Conservation (phyloP, 1,140 invertebrate genomes). For the Eciton burchellii region DNA sequence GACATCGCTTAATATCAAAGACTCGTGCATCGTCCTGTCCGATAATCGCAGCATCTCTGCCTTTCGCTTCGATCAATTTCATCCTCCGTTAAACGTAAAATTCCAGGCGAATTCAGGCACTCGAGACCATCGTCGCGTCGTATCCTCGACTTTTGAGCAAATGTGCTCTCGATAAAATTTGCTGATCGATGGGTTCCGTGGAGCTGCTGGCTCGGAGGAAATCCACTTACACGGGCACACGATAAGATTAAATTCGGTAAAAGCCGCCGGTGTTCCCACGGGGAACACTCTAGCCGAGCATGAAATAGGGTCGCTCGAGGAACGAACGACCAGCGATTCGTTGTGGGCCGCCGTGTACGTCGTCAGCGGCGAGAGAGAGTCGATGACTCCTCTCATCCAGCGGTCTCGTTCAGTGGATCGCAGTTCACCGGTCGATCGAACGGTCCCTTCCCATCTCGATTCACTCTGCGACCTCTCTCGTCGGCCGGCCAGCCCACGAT, state of each 20-base stretch:
- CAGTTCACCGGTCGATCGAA: conserved; percentile 58
- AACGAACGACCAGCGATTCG: conserved; percentile 30
- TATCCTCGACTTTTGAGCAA: not conserved
- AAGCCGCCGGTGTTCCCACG: conserved; percentile 1
- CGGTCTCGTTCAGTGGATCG: no score
- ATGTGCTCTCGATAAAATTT: conserved; percentile 6
- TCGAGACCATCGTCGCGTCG: not conserved
- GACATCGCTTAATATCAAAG: no score
- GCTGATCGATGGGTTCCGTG: not conserved
- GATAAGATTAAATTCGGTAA: conserved; percentile 46
- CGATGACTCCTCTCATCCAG: conserved; percentile 59
- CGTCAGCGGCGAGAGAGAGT: conserved; percentile 44
- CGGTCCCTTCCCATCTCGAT: conserved; percentile 4
- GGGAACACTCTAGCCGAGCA: conserved; percentile 32
- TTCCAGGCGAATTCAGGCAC: no score
- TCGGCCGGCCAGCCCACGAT: conserved; percentile 17
- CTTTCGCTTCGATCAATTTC: no score
- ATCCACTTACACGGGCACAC: not conserved
- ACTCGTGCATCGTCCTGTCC: no score
- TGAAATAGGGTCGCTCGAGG: conserved; percentile 38
- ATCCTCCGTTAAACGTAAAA: no score
- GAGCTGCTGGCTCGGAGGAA: not conserved
- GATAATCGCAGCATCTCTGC: no score
- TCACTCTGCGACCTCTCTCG: conserved; percentile 22
- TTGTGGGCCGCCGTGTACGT: conserved; percentile 2